A percentile compares a stretch with the other conserved stretches of the same genome.
These are phyloP conservation scores for Punctoribates punctum DNA, from an alignment of 2,888 invertebrate genomes.

Conservation along the genomic window DNA sequence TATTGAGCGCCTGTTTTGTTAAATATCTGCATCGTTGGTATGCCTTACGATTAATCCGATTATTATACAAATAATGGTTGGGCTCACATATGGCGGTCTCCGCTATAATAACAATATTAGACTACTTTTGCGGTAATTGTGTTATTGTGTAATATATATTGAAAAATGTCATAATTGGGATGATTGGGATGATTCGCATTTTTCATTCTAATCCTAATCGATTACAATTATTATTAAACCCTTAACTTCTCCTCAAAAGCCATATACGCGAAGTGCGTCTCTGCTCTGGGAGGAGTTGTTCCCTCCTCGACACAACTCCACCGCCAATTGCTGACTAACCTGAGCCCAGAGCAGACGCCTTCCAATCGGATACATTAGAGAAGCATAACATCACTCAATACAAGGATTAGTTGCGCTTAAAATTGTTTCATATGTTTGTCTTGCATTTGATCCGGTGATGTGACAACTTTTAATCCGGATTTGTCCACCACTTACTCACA, in stretches of 20 bases:
- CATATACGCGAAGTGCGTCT: neutral
- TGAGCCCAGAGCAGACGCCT: neutral
- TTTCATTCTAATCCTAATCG: neutral
- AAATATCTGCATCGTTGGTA: too few species aligned
- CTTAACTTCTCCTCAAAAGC: neutral
- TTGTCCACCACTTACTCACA: neutral
- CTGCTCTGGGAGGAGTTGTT: slow-evolving; percentile 8
- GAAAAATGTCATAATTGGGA: too few species aligned
- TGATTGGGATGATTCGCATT: neutral
- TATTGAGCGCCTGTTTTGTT: too few species aligned
- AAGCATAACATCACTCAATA: neutral
- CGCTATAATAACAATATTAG: neutral
- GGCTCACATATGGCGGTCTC: slow-evolving; percentile 7
- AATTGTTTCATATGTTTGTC: neutral
- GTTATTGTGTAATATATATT: slow-evolving; percentile 11
- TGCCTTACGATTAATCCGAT: too few species aligned
- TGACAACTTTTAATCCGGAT: slow-evolving; percentile 28
- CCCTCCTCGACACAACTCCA: neutral
- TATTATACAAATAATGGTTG: too few species aligned
- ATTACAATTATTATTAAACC: slow-evolving; percentile 20
- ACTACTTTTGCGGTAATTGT: slow-evolving; percentile 1
- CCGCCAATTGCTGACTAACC: neutral
- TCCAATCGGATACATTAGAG: neutral
- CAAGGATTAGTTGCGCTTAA: neutral
- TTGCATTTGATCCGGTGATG: slow-evolving; percentile 24